Percentiles rank a stretch among this genome's conserved stretches.
These are phyloP conservation scores for Limnephilus auricula DNA, from an alignment of 2,888 invertebrate genomes.

Conservation along the genomic window DNA sequence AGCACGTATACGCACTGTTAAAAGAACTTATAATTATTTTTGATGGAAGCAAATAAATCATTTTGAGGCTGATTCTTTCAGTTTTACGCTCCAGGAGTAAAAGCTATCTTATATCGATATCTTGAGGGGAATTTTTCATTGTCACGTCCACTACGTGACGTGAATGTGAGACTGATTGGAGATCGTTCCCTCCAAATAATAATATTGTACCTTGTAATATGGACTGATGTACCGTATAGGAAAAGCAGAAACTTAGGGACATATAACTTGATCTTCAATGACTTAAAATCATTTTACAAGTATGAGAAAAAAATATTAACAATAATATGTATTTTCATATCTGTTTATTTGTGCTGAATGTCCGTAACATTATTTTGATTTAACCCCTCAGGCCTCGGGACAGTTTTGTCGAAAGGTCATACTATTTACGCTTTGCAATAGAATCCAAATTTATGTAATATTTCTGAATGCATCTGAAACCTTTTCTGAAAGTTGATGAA, in stretches of 20 bases:
- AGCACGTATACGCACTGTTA: background rate
- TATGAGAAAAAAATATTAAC: background rate
- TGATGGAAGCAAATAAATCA: background rate
- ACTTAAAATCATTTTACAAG: background rate
- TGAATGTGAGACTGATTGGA: slow-evolving; percentile 16
- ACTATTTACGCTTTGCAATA: no score
- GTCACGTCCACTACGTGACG: slow-evolving; percentile 40
- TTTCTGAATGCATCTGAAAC: no score
- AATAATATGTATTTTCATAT: background rate
- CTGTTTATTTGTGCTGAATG: background rate
- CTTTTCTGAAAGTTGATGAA: no score
- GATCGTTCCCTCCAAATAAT: background rate
- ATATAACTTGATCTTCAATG: background rate
- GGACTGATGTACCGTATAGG: background rate
- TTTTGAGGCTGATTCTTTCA: background rate
- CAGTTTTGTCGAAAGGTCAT: no score
- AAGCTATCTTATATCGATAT: slow-evolving; percentile 27
- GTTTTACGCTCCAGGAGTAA: background rate
- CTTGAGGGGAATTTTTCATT: slow-evolving; percentile 43
- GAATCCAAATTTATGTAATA: no score
- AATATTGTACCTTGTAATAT: background rate
- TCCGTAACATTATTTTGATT: background rate
- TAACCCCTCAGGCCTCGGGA: no score
- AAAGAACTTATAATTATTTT: background rate
- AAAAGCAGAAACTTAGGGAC: background rate